phyloP scores from a whole-genome alignment of 1,140 invertebrate genomes.

The Paralvinella palmiformis region DNA sequence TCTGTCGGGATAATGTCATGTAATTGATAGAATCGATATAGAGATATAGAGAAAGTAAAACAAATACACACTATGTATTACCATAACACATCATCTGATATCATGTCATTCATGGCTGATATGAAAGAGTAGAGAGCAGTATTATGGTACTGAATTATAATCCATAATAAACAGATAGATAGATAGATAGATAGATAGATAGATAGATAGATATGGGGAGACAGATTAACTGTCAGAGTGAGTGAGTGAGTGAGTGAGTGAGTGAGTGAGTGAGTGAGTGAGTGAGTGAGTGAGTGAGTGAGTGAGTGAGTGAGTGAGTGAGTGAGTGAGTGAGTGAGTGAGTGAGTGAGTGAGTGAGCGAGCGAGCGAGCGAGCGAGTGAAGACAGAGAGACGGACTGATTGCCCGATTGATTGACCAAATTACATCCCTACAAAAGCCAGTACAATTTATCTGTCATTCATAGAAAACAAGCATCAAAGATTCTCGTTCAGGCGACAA shows the following conservation, averaged over 20 bases:
- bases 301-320: too few species aligned
- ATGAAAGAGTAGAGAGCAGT: neutral
- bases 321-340: too few species aligned
- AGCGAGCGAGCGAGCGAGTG: neutral
- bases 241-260: too few species aligned
- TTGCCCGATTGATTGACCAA: neutral
- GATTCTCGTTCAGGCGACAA: slow-evolving; percentile 72
- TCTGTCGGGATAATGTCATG: neutral
- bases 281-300: too few species aligned
- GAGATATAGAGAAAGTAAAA: neutral
- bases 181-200: too few species aligned
- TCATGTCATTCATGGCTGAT: neutral
- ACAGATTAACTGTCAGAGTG: too few species aligned
- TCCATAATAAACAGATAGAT: too few species aligned
- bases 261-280: too few species aligned
- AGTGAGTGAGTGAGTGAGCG: too few species aligned
- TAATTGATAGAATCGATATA: neutral
- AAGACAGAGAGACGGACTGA: neutral
- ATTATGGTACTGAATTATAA: too few species aligned
- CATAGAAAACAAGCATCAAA: slow-evolving; percentile 71
- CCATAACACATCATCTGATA: neutral
- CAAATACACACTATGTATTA: neutral
- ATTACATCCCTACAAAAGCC: neutral
- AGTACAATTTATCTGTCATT: neutral
- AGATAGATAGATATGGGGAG: too few species aligned